Conservation (phyloP, 2,797 vertebrate genomes). For the Rachycentron canadum region DNA sequence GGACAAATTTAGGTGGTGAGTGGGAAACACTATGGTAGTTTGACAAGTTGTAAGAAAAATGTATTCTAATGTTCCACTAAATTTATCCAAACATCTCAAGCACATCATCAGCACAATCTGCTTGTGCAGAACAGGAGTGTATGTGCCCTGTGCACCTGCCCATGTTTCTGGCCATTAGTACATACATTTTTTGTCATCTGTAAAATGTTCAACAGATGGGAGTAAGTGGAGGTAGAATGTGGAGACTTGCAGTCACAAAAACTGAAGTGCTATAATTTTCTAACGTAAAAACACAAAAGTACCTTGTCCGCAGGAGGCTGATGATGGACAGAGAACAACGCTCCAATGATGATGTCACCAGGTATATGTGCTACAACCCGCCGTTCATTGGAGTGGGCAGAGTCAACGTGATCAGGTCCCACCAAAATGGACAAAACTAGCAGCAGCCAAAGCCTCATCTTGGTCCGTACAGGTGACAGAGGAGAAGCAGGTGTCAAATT, state of each 20-base stretch:
- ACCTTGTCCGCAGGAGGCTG: slow-evolving; percentile 97
- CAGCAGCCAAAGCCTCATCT: slow-evolving; percentile 84
- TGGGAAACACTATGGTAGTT: no score
- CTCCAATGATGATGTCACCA: slow-evolving; percentile 97
- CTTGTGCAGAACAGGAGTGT: no score
- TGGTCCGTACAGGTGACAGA: slow-evolving; percentile 39
- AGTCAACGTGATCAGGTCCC: slow-evolving; percentile 82
- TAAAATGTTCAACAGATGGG: not conserved
- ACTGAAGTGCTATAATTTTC: not conserved
- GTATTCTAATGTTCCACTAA: no score
- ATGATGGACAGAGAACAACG: slow-evolving; percentile 97
- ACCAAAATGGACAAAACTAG: slow-evolving; percentile 87
- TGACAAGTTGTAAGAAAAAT: no score
- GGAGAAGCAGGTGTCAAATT: slow-evolving; percentile 38
- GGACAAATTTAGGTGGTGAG: no score
- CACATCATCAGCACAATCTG: no score
- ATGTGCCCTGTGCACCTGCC: no score
- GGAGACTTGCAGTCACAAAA: not conserved
- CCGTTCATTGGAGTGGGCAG: slow-evolving; percentile 91
- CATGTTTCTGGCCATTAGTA: not conserved
- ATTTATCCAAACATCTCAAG: no score
- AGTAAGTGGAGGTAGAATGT: not conserved
- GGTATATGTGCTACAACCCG: slow-evolving; percentile 95
- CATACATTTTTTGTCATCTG: not conserved
- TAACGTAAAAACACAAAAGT: slow-evolving; percentile 50